Evolutionary conservation across 2,888 invertebrate genomes (phyloP), one percentile per base, ranked within the genome.

Genomic region (Apodemia hepburni): DNA sequence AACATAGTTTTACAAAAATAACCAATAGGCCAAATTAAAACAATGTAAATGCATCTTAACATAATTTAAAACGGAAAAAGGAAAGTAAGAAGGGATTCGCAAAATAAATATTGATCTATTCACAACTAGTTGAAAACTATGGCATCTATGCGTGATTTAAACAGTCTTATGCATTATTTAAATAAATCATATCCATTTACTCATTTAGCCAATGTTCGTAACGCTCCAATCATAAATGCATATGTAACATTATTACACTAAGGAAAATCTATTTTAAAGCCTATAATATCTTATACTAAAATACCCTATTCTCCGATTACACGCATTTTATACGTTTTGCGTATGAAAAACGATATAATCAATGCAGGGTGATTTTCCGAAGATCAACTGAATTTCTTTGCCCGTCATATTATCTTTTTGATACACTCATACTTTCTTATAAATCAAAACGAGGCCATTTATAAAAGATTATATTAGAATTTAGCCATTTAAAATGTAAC

Each of bases 251-350:
- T 68, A 74, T 77, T 78, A 73, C 72, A 77, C 77, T 80, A 81
- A 76, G 71, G 81, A 78, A 77, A 79, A 80, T 68, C 61, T 38
- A 38, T 38, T 62, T 57, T 78, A 78, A 88, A 87, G 85, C 81
- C 84, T 86, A 88, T 63, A 61, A 62, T 49, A 62, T 63, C 66
- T 61, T 81, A 81, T 75, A 79, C 81, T 82, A 82, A 69, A 61
- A 76, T 89, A 90, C 90, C 89, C 90, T 86, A 89, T 83, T 73
- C 71, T 84, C 89, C 89, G 85, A 85, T 83, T 82, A 82, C 74
- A 82, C 82, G 85, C 85, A 79, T 82, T 80, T 78, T 73, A 82
- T 80, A 84, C 80, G 79, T 74, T 65, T 38, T 66, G 72, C 77
- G 83, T 82, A 81, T 77, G 80, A 71, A 70, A 80, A 78, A 73